Evolutionary conservation across 2,113 vertebrate species (phyloP), one percentile per base, ranked within the genome.

Genomic region (Tragelaphus scriptus): DNA sequence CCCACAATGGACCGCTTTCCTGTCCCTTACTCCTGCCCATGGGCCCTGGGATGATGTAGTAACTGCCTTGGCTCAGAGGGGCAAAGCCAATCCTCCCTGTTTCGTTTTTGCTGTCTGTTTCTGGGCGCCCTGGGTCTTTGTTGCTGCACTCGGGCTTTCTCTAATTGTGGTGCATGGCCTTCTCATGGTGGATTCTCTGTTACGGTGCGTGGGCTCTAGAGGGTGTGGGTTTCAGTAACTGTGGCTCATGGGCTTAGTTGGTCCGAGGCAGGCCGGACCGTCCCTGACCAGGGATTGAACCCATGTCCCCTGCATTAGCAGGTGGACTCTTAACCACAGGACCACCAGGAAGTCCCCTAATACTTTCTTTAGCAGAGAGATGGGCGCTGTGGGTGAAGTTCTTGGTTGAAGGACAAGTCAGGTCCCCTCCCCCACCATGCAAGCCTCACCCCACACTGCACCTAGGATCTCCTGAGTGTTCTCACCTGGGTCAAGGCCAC

Each of bases 261-360:
- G 10, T 25, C n/a, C 0, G 0, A 12, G 68, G 68, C 68, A 75
- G 68, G n/a, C 19, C 0, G 0, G n/a, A 71, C 19, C 0, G 0
- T 40, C n/a, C n/a, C n/a, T 21, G 10, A 13, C 68, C 68, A 71
- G n/a, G n/a, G 10, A 40, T 40, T 6, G 5, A 71, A 40, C n/a
- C 68, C 1, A 0, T 12, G 68, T 71, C 19, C 68, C n/a, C n/a
- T 40, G 68, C 68, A 23, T 71, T 71, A 23, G 19, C n/a, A 71
- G 19, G 36, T 23, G n/a, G n/a, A 40, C 19, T 71, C 19, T 71
- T 36, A 71, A 40, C 40, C 40, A 44, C 25, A 28, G 40, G 7
- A 19, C 75, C 13, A 26, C 13, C 12, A 47, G 40, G 75, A 47
- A 79, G 44, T 28, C 14, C 75, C 75, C 12, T 3, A 7, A 63